Evolutionary conservation across 2,113 vertebrate species (phyloP), one percentile per base, ranked within the genome.

Genomic region (Antennarius striatus): DNA sequence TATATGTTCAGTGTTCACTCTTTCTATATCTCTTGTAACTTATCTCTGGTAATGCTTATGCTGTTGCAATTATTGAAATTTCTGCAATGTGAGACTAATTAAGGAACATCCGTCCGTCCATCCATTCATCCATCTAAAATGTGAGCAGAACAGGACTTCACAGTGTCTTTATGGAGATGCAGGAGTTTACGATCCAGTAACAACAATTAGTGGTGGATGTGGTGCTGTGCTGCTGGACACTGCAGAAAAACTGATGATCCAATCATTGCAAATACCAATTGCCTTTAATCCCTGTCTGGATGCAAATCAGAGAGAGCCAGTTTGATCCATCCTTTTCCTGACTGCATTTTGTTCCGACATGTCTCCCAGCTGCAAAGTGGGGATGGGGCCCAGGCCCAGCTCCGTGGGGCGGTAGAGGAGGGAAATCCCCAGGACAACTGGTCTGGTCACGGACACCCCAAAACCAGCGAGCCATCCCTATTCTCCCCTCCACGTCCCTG

Each of bases 371-470:
- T 98, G 96, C 96, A 32, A 85, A 71, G 85, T 63, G 94, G 92
- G 92, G 95, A 94, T 92, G 93, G 88, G 86, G 80, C 76, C 80
- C 92, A 89, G 91, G 68, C 80, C 66, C 74, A 68, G 81, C 93
- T 92, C 91, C 45, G 69, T 36, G 75, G 77, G 77, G 81, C 56
- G 73, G 74, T 7, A 71, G 75, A 79, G 67, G 66, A 81, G 79
- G 80, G 84, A 93, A 99, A 99, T 99, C 98, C 97, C 92, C 91
- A 92, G 90, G 92, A 95, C 94, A 94, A 95, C 95, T 96, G 93
- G 95, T 98, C 97, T 99, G 94, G 95, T 98, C 97, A 99, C 96
- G 96, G 94, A 98, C 93, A 82, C 72, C 79, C 71, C 80, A 77
- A 86, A 85, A 91, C 87, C 82, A 88, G 89, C 32, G 86, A 85